phyloP scores from a whole-genome alignment of 2,888 invertebrate genomes.

The Nudaria mundana region DNA sequence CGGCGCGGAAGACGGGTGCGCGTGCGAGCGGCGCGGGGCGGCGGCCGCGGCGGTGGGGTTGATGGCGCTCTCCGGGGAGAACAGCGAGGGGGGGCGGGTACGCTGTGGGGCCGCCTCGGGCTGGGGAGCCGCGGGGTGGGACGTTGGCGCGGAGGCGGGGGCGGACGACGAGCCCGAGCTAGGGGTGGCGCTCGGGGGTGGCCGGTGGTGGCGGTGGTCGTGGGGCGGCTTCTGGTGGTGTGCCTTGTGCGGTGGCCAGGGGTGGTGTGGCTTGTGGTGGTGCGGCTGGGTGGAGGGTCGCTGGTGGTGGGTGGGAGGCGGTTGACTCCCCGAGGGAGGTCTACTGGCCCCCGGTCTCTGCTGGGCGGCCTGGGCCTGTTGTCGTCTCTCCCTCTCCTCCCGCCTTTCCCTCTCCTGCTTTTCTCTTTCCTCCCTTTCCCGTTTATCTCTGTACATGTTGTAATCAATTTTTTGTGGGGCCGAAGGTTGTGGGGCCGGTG shows the following conservation, averaged over 20 bases:
- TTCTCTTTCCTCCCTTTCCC: slow-evolving; percentile 84
- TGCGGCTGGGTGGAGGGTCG: slow-evolving; percentile 43
- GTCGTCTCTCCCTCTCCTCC: slow-evolving; percentile 55
- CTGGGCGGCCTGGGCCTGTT: slow-evolving; percentile 36
- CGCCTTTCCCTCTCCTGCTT: slow-evolving; percentile 79
- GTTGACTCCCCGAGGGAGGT: slow-evolving; percentile 43
- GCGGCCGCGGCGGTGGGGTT: slow-evolving; percentile 73
- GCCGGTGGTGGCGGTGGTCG: slow-evolving; percentile 61
- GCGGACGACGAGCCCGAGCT: slow-evolving; percentile 14
- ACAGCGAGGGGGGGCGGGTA: slow-evolving; percentile 82
- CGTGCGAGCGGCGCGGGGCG: slow-evolving; percentile 41
- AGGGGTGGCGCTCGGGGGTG: slow-evolving; percentile 43
- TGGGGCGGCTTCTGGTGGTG: slow-evolving; percentile 62
- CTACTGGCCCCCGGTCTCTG: slow-evolving; percentile 30
- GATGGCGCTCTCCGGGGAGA: slow-evolving; percentile 83
- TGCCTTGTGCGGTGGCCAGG: slow-evolving; percentile 56
- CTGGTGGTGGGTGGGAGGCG: slow-evolving; percentile 39
- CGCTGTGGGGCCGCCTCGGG: slow-evolving; percentile 46
- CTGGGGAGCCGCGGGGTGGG: slow-evolving; percentile 26
- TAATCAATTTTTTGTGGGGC: slow-evolving; percentile 79
- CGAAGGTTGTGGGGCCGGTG: slow-evolving; percentile 57
- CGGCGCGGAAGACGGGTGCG: slow-evolving; percentile 33
- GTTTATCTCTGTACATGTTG: slow-evolving; percentile 84
- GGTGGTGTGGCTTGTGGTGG: slow-evolving; percentile 54
- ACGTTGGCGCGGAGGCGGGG: slow-evolving; percentile 30